Evolutionary conservation across 1,140 invertebrate species (phyloP), one percentile per base, ranked within the genome.

Genomic region (Zelostemma sp.): DNA sequence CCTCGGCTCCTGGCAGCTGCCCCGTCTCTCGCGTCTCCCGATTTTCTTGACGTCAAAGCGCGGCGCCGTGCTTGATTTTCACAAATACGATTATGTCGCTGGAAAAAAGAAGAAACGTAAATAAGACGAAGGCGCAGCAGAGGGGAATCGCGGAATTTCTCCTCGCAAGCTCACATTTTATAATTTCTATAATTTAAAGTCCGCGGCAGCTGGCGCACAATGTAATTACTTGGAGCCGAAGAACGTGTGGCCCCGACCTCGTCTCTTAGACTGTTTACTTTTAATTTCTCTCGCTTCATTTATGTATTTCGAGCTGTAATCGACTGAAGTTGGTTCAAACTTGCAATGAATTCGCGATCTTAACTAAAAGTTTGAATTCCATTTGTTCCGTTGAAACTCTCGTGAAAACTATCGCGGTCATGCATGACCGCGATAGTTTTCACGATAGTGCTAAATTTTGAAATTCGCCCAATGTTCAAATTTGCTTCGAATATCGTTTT

Each of bases 161-260:
- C 49, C 61, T 67, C 60, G 71, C 72, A 73, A 76, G 76, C 81
- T 84, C 71, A 76, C 75, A 77, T 85, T 85, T 84, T 80, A 81
- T 85, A 84, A 85, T 85, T 85, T 84, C 81, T 85, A 84, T 84
- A 85, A 84, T 85, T 85, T 84, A 84, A 85, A 84, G 78, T 85
- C 78, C 79, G 77, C 79, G 78, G 83, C 83, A 85, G 82, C 83
- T 84, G 83, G 82, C 78, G 82, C 75, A 76, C 75, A 80, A 78
- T 78, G 83, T 85, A 84, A 85, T 84, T 85, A 84, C 82, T 85
- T 81, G 82, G 83, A 85, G 82, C 83, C 81, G 80, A 83, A 82
- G 80, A 84, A 80, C 78, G 78, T 78, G 80, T 80, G 79, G 80
- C 75, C 77, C 76, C 77, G 60, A 68, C 74, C 69, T 65, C 60